phyloP scores from a whole-genome alignment of 2,797 vertebrate genomes.

The Podarcis siculus region DNA sequence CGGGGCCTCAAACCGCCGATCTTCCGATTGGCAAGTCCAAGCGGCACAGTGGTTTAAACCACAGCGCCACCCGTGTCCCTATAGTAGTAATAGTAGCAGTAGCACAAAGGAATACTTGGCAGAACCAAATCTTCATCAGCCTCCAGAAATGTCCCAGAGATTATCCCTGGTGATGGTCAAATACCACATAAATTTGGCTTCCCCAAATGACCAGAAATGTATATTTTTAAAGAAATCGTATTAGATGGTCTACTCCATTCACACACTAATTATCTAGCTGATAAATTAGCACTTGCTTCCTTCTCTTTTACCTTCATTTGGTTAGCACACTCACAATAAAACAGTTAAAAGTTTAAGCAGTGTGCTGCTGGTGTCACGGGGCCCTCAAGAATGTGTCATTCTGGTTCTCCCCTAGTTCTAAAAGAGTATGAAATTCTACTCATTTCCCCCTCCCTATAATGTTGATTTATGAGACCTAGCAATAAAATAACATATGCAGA shows the following conservation, averaged over 20 bases:
- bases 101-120: neutral
- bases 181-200: neutral
- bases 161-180: neutral
- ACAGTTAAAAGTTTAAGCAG: slow-evolving; percentile 58
- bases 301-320: slow-evolving; percentile 57
- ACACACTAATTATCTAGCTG: neutral
- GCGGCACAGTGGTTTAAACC: too few species aligned
- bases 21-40: too few species aligned
- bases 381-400: slow-evolving; percentile 39
- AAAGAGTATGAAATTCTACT: slow-evolving; percentile 60
- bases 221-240: neutral
- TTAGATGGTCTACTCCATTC: neutral
- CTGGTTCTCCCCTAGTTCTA: slow-evolving; percentile 50
- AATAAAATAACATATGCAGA: slow-evolving; percentile 64
- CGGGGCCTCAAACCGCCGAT: fast-evolving
- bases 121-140: neutral
- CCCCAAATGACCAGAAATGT: neutral
- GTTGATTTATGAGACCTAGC: slow-evolving; percentile 61
- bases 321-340: slow-evolving; percentile 52
- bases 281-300: neutral
- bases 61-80: too few species aligned
- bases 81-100: neutral
- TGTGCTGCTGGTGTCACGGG: slow-evolving; percentile 42
- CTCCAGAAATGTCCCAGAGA: neutral
- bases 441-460: slow-evolving; percentile 54